These are phyloP conservation scores for Eupsittula cactorum DNA, from an alignment of 2,113 vertebrate species.

Conservation along the genomic window DNA sequence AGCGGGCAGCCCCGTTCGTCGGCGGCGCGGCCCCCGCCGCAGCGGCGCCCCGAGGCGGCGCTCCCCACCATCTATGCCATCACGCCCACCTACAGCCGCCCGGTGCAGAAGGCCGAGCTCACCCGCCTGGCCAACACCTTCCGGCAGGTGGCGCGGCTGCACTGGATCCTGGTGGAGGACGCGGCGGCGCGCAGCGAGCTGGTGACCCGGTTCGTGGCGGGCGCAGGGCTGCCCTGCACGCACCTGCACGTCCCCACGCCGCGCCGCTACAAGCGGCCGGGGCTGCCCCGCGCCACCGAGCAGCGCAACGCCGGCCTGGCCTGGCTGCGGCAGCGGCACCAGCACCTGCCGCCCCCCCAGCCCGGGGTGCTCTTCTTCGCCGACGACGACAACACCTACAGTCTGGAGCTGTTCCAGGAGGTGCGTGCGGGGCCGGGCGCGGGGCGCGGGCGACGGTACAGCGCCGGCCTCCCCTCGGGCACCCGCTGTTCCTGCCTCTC, in stretches of 20 bases:
- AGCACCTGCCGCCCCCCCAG: slow-evolving; percentile 73
- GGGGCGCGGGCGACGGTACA: not conserved
- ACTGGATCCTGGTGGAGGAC: slow-evolving; percentile 97
- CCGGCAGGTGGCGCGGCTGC: slow-evolving; percentile 91
- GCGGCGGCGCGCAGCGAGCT: slow-evolving; percentile 85
- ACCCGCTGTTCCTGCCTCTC: not conserved
- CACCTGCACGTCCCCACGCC: slow-evolving; percentile 93
- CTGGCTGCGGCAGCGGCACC: slow-evolving; percentile 88
- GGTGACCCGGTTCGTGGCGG: slow-evolving; percentile 87
- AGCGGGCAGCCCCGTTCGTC: not conserved
- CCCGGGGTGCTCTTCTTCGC: slow-evolving; percentile 94
- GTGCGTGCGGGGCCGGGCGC: slow-evolving; percentile 67
- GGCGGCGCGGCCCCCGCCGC: not conserved
- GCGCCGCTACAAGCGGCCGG: slow-evolving; percentile 91
- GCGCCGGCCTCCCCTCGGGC: not conserved
- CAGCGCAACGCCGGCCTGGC: slow-evolving; percentile 92
- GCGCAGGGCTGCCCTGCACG: slow-evolving; percentile 84
- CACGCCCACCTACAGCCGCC: slow-evolving; percentile 93
- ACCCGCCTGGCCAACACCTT: slow-evolving; percentile 92
- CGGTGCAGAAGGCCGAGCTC: slow-evolving; percentile 96
- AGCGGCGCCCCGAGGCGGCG: not conserved
- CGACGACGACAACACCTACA: slow-evolving; percentile 99
- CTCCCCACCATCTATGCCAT: slow-evolving; percentile 91
- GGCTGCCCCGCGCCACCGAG: slow-evolving; percentile 93
- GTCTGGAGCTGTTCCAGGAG: slow-evolving; percentile 97